Evolutionary conservation across 2,797 vertebrate genomes (phyloP).

Genomic region (Hapalemur alaotrensis): DNA sequence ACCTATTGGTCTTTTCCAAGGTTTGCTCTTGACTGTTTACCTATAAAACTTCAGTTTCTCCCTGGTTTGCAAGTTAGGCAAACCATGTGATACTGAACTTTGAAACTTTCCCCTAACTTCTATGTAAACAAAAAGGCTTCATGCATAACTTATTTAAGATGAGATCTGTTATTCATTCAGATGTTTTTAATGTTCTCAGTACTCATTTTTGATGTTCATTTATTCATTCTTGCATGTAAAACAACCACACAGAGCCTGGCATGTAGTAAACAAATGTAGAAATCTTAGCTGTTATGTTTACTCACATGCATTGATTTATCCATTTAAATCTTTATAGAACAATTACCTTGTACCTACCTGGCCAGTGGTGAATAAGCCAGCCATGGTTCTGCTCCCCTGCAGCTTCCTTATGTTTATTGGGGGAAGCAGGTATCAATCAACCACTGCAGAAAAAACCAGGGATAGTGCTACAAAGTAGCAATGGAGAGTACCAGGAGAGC

Average conservation of each 20-base stretch:
- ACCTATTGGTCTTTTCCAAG: not conserved
- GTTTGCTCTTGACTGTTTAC: not conserved
- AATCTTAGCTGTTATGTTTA: not conserved
- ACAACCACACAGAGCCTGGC: not conserved
- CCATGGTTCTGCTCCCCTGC: not conserved
- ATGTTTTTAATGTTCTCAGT: not conserved
- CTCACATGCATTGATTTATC: not conserved
- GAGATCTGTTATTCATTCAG: not conserved
- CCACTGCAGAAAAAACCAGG: not conserved
- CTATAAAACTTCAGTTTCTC: not conserved
- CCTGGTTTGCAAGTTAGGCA: not conserved
- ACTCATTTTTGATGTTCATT: not conserved
- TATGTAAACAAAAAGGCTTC: slow-evolving; percentile 24
- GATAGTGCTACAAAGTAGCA: not conserved
- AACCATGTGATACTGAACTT: slow-evolving; percentile 21
- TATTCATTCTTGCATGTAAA: not conserved
- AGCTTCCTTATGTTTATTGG: not conserved
- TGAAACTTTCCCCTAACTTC: slow-evolving; percentile 14
- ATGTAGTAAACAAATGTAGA: not conserved
- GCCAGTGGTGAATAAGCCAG: not conserved
- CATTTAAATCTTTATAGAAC: not conserved
- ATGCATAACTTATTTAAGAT: not conserved
- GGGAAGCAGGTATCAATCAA: not conserved
- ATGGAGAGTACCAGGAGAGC: not conserved
- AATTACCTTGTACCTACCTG: not conserved